Base-by-base conservation (phyloP, 1,140 invertebrate species). In the Apis laboriosa region DNA sequence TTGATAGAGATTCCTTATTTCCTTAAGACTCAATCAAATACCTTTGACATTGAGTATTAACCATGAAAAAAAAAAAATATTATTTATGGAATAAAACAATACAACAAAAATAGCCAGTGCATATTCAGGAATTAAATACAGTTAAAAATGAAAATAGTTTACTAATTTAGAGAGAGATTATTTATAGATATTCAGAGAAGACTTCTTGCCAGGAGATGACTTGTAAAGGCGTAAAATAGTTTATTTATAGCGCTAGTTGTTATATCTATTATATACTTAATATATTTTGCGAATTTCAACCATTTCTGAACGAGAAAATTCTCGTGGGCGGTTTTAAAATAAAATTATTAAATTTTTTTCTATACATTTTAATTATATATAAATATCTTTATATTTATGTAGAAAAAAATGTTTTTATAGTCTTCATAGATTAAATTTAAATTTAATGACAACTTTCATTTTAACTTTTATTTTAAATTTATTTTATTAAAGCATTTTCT, bases 171-270 rank as follows among this genome's bases (percentile, higher is more conserved):
- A 17, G 24, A 17, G 24, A 19, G 28, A 53, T n/a, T 21, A 17
- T 64, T 53, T 34, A 21, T n/a, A 2, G 21, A 64, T 43, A 56
- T 1, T 61, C 51, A 9, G 28, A 63, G 67, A 73, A 53, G 77
- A 80, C 68, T 72, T 28, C 24, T 61, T 72, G 49, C 7, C 13
- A 34, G 56, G 17, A 53, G 53, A 56, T 56, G 60, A 73, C 21
- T 80, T 34, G 28, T 34, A 9, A 63, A 68, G 66, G 8, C 0
- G 11, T 74, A 75, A 24, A 15, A 49, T 66, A 64, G 34, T 66
- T 66, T 81, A 81, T 75, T 81, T 75, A 67, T 81, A 61, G 55
- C 63, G 24, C 9, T 13, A 24, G 24, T 61, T 60, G 28, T 43
- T 73, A 60, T 43, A 51, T 43, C 34, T 43, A 43, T 0, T 43